Evolutionary conservation across 2,888 invertebrate genomes (phyloP), one percentile per base, ranked within the genome.

Genomic region (Dorcus hopei): DNA sequence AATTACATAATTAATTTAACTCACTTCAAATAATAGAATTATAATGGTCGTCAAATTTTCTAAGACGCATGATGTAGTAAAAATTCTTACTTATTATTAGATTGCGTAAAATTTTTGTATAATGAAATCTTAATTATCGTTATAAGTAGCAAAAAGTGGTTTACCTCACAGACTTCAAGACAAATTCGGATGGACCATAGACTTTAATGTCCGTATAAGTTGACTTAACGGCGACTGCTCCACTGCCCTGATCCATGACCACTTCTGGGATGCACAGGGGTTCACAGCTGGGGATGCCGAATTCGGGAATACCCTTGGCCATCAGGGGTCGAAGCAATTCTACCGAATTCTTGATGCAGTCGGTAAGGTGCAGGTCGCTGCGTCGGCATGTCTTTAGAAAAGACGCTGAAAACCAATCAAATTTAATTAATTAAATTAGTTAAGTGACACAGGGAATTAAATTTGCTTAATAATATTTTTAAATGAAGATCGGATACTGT

Each of bases 321-420:
- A 91, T 74, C 33, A 84, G 77, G 0, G 86, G 85, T 45, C 82
- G 80, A 60, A 91, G 76, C 0, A 73, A 73, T 52, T 89, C 85
- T 1, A 91, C 80, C 0, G 86, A 85, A 26, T 83, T 75, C 65
- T 81, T 81, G 0, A 87, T 82, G 70, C 91, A 91, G 68, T 85
- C 86, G 54, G 81, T 85, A 9, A 57, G 47, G 26, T 52, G 14
- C 6, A 40, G 38, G 68, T 86, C 86, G 54, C 81, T 85, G 2
- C 85, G 80, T 65, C 82, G 83, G 68, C 89, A 90, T 51, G 85
- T 76, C 65, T 85, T 81, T 7, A 90, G 79, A 72, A 84, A 88
- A 9, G 80, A 73, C 26, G 88, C 89, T 89, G 72, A 73, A 51
- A 1, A 7, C 38, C 23, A 47, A 57, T 16, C 50, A 33, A 33